These are phyloP conservation scores for Digitonthophagus gazella DNA, from an alignment of 2,888 invertebrate genomes.

Conservation along the genomic window DNA sequence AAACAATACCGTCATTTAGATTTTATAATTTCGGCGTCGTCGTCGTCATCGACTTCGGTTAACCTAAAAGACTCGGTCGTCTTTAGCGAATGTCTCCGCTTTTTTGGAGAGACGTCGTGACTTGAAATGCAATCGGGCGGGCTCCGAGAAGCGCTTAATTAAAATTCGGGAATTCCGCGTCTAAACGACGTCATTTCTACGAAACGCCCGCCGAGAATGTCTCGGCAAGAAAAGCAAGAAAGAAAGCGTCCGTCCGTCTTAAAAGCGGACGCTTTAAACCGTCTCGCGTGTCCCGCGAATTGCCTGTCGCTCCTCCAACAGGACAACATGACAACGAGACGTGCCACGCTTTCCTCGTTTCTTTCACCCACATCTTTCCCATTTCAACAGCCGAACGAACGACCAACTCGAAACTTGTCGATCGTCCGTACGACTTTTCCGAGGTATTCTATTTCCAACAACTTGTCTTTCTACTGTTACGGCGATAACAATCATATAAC, in stretches of 20 bases:
- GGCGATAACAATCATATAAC: neutral
- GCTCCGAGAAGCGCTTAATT: slow-evolving; percentile 37
- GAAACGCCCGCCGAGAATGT: slow-evolving; percentile 21
- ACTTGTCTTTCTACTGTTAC: too few species aligned
- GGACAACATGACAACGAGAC: neutral
- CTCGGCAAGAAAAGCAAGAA: neutral
- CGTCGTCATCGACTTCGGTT: too few species aligned
- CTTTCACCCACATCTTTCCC: too few species aligned
- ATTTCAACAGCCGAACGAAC: too few species aligned
- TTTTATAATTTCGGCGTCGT: slow-evolving; percentile 24
- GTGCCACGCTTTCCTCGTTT: neutral
- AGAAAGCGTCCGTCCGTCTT: too few species aligned
- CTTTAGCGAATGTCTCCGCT: neutral
- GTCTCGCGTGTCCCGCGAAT: neutral
- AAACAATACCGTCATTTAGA: slow-evolving; percentile 24
- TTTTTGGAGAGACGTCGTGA: neutral
- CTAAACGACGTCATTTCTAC: slow-evolving; percentile 35
- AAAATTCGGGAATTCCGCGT: slow-evolving; percentile 37
- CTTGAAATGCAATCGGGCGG: slow-evolving; percentile 16
- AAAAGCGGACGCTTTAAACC: neutral
- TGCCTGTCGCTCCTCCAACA: too few species aligned
- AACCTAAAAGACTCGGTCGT: neutral
- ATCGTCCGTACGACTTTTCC: too few species aligned
- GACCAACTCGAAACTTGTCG: too few species aligned
- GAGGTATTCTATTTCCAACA: too few species aligned